Evolutionary conservation across 2,113 vertebrate genomes (phyloP).

Genomic region (Aegithalos caudatus): DNA sequence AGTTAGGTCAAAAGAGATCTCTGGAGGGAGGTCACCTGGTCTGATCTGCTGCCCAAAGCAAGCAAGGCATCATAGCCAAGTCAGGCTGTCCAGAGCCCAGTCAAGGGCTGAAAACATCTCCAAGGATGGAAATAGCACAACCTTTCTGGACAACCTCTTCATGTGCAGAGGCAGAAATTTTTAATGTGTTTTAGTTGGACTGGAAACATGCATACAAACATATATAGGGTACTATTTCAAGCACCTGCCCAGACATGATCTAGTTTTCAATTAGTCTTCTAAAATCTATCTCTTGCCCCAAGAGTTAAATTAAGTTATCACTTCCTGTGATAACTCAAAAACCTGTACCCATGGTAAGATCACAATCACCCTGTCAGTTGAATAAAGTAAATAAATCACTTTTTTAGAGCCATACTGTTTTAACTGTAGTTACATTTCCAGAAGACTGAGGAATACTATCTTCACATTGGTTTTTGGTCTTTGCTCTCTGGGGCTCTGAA

Average conservation of each 20-base stretch:
- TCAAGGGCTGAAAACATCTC: not conserved
- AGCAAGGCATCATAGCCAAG: not conserved
- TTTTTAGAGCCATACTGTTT: conserved; percentile 66
- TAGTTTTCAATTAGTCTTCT: not conserved
- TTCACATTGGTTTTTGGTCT: conserved; percentile 62
- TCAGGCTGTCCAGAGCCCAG: not conserved
- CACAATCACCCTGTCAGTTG: not conserved
- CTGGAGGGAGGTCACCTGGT: not conserved
- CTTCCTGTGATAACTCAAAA: not conserved
- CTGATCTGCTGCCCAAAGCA: not conserved
- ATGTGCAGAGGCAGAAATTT: not conserved
- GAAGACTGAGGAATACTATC: conserved; percentile 44
- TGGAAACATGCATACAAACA: not conserved
- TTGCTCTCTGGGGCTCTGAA: conserved; percentile 65
- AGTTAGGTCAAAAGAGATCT: not conserved
- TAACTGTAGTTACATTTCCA: conserved; percentile 59
- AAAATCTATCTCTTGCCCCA: not conserved
- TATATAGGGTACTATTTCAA: not conserved
- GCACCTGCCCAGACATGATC: not conserved
- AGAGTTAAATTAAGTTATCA: not conserved
- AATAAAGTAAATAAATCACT: not conserved
- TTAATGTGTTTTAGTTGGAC: not conserved
- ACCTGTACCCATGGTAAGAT: not conserved
- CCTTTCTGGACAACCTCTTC: not conserved
- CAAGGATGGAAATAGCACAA: not conserved